A percentile compares a stretch with the other conserved stretches of the same genome.
Evolutionary conservation across 1,140 invertebrate species (phyloP).

Genomic region (Gerris buenoi): DNA sequence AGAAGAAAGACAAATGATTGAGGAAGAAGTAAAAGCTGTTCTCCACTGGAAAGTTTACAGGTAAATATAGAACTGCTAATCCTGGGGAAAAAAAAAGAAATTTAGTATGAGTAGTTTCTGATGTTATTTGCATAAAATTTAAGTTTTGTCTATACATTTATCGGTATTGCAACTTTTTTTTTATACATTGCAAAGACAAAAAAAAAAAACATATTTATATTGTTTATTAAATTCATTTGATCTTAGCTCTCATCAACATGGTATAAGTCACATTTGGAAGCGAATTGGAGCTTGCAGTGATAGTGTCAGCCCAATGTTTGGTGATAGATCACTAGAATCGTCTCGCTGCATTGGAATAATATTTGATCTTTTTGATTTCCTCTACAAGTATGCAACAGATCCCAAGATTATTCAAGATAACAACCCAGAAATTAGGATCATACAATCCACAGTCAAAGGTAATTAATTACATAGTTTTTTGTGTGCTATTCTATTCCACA

Average conservation of each 20-base stretch:
- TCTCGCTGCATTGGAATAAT: not conserved
- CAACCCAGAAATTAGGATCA: not conserved
- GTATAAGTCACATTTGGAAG: not conserved
- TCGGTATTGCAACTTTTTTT: too few species aligned
- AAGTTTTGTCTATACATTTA: too few species aligned
- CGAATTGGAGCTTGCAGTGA: not conserved
- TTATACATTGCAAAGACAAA: too few species aligned
- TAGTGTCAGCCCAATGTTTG: not conserved
- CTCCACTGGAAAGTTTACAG: slow-evolving; percentile 1
- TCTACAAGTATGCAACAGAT: not conserved
- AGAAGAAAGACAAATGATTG: not conserved
- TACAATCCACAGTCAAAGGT: not conserved
- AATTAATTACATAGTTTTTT: too few species aligned
- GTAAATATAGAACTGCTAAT: too few species aligned
- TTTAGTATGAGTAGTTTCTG: too few species aligned
- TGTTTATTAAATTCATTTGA: too few species aligned
- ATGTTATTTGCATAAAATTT: too few species aligned
- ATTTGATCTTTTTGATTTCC: slow-evolving; percentile 1
- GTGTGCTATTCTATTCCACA: too few species aligned
- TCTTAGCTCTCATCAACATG: not conserved
- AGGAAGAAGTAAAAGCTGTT: not conserved
- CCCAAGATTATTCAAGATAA: not conserved
- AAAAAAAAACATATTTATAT: too few species aligned
- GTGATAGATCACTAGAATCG: not conserved
- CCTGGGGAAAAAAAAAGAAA: too few species aligned